Conservation (phyloP, 2,113 vertebrate genomes). For the Sialia sialis region DNA sequence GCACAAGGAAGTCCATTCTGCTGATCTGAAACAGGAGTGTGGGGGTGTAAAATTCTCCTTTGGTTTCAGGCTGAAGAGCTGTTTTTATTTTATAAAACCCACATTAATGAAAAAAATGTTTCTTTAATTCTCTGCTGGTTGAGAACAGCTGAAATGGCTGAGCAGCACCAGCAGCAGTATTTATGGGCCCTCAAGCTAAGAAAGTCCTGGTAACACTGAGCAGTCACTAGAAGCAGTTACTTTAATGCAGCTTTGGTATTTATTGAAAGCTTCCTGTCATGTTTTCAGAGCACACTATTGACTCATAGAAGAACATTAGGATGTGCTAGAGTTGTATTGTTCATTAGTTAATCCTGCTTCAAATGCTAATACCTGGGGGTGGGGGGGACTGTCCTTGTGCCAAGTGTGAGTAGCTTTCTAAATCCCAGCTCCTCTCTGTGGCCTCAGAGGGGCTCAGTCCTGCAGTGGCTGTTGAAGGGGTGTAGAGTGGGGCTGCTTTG, state of each 20-base stretch:
- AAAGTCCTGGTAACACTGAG: neutral
- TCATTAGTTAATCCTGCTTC: neutral
- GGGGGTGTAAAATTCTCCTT: neutral
- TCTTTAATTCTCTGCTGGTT: slow-evolving; percentile 9
- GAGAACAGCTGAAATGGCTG: slow-evolving; percentile 4
- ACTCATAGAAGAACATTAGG: neutral
- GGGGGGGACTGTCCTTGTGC: neutral
- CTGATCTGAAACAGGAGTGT: neutral
- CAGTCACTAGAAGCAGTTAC: neutral
- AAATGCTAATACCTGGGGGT: neutral
- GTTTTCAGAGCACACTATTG: neutral
- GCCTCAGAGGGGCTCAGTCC: neutral
- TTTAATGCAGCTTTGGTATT: neutral
- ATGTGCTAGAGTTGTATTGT: neutral
- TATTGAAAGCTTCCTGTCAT: slow-evolving; percentile 8
- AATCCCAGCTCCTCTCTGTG: neutral
- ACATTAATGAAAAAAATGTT: neutral
- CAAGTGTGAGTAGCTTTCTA: neutral
- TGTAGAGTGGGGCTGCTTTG: neutral
- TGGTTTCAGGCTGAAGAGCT: neutral
- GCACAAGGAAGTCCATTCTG: neutral
- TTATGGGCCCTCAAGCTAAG: neutral
- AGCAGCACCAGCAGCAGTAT: neutral
- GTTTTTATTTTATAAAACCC: slow-evolving; percentile 33
- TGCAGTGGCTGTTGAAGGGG: neutral